Evolutionary conservation across 2,797 vertebrate species (phyloP).

Genomic region (Channa striata): DNA sequence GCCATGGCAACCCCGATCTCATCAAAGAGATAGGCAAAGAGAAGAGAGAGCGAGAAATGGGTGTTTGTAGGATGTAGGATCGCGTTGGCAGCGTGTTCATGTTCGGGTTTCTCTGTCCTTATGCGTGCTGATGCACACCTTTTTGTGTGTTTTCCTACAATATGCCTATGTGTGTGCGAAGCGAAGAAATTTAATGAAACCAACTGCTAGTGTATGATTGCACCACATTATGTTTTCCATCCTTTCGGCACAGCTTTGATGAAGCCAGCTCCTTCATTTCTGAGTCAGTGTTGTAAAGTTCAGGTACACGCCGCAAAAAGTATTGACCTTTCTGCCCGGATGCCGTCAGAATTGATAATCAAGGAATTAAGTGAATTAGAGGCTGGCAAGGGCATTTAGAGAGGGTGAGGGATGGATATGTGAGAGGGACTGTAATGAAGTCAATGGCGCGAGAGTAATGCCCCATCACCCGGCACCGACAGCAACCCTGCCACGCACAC

Average conservation of each 20-base stretch:
- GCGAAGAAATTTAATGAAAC: slow-evolving; percentile 70
- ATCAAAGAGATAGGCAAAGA: slow-evolving; percentile 64
- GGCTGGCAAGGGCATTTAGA: slow-evolving; percentile 76
- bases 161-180: slow-evolving; percentile 59
- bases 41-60: slow-evolving; percentile 35
- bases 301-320: slow-evolving; percentile 66
- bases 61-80: slow-evolving; percentile 43
- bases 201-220: slow-evolving; percentile 56
- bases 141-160: slow-evolving; percentile 45
- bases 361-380: slow-evolving; percentile 84
- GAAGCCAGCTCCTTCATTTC: slow-evolving; percentile 31
- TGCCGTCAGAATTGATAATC: slow-evolving; percentile 80
- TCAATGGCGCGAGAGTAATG: slow-evolving; percentile 84
- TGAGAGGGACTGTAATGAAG: slow-evolving; percentile 81
- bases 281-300: slow-evolving; percentile 65
- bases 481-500: slow-evolving; percentile 58
- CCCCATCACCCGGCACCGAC: slow-evolving; percentile 75
- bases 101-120: slow-evolving; percentile 39
- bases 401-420: slow-evolving; percentile 75
- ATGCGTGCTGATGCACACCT: slow-evolving; percentile 67
- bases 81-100: slow-evolving; percentile 35
- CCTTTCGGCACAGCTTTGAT: slow-evolving; percentile 24
- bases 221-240: slow-evolving; percentile 44
- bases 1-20: slow-evolving; percentile 80
- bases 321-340: slow-evolving; percentile 80